Percentiles rank a stretch among this genome's conserved stretches.
Evolutionary conservation across 2,797 vertebrate species (phyloP).

Genomic region (Darevskia nairensis): DNA sequence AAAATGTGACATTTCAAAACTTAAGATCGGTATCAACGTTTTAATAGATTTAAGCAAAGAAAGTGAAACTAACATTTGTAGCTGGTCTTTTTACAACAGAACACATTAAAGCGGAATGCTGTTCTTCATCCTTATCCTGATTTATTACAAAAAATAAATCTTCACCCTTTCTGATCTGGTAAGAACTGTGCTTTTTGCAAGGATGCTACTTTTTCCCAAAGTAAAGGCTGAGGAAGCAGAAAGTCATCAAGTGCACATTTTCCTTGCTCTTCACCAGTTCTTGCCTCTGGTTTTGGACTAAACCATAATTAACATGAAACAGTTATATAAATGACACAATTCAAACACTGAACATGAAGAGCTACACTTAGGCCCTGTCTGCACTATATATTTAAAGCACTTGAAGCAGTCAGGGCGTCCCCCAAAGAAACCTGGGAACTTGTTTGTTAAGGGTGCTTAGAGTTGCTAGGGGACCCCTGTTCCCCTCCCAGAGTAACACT

Average conservation of each 20-base stretch:
- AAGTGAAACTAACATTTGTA: conserved; percentile 56
- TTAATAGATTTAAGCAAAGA: conserved; percentile 59
- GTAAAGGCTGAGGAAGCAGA: neutral
- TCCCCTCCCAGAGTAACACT: no score
- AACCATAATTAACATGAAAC: neutral
- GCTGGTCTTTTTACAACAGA: conserved; percentile 53
- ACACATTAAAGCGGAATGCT: conserved; percentile 25
- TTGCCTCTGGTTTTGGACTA: neutral
- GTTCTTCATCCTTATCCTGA: conserved; percentile 39
- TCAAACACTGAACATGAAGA: conserved; percentile 50
- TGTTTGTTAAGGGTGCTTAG: no score
- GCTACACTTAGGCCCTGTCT: neutral
- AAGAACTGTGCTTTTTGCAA: neutral
- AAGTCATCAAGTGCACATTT: neutral
- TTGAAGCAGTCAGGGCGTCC: no score
- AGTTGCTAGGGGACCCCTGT: no score
- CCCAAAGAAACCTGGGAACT: no score
- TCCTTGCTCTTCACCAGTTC: neutral
- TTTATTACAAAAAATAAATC: conserved; percentile 25
- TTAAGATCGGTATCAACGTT: conserved; percentile 39
- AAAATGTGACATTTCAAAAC: conserved; percentile 39
- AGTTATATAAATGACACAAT: conserved; percentile 26
- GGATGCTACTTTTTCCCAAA: neutral
- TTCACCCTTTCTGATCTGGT: neutral
- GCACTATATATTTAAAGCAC: no score